phyloP scores from a whole-genome alignment of 2,113 vertebrate species.

The Argyrosomus japonicus region DNA sequence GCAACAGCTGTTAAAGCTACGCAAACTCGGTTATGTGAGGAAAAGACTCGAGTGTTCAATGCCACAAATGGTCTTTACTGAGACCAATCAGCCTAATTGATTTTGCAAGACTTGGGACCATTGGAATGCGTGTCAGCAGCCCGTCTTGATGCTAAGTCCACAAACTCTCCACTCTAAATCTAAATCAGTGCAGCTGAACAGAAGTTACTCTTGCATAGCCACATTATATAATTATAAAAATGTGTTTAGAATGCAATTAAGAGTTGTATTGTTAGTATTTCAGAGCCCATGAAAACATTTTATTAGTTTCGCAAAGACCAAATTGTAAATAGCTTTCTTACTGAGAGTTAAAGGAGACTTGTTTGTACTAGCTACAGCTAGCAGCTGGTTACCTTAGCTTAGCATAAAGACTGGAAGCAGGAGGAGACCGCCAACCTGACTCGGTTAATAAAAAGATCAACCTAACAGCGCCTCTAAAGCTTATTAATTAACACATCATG shows the following conservation, averaged over 20 bases:
- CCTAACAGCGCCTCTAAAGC: not conserved
- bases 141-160: constrained; percentile 3
- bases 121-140: constrained; percentile 63
- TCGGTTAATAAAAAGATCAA: not conserved
- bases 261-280: not conserved
- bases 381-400: too few species aligned
- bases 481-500: too few species aligned
- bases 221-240: not conserved
- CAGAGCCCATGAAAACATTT: not conserved
- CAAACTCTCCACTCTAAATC: constrained; percentile 3
- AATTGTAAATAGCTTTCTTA: too few species aligned
- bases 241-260: constrained; percentile 4
- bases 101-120: constrained; percentile 60
- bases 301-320: not conserved
- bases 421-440: too few species aligned
- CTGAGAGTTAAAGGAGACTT: too few species aligned
- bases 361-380: too few species aligned
- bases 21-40: constrained; percentile 43
- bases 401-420: too few species aligned
- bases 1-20: constrained; percentile 47
- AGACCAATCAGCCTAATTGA: constrained; percentile 74
- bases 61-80: constrained; percentile 66
- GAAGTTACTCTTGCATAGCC: not conserved
- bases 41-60: constrained; percentile 69
- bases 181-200: not conserved